Base-by-base conservation (phyloP, 2,797 vertebrate genomes). In the Xiphophorus birchmanni region DNA sequence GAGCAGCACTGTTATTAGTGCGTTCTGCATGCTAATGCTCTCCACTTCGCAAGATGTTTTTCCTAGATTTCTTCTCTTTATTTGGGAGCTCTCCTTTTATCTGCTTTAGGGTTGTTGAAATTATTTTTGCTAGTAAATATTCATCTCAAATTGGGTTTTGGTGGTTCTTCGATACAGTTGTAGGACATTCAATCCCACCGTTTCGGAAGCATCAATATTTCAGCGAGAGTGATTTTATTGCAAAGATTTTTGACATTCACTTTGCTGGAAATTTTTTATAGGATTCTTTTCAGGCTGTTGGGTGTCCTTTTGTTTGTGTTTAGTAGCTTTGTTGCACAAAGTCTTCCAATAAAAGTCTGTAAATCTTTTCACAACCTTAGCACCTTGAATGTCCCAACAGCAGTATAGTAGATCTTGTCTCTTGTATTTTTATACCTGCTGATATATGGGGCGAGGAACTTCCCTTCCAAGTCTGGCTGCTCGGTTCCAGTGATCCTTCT, bases 401-500 rank as follows among this genome's bases (percentile, higher is more conserved):
- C 84, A 91, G 86, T 91, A 84, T 84, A 89, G 85, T 80, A 75
- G 88, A 86, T 85, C 80, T 90, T 88, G 87, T 90, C 83, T 93
- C 83, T 91, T 93, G 87, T 94, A 91, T 95, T 92, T 93, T 89
- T 93, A 91, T 87, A 90, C 90, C 90, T 13, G 76, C 90, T 92
- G 92, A 90, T 93, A 95, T 94, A 96, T 95, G 95, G 94, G 94
- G 86, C 94, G 92, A 86, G 94, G 95, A 96, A 92, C 93, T 94
- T 95, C 93, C 93, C 94, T 88, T 91, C 91, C 87, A 95, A 94
- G 94, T 91, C 94, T 92, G 94, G 93, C 94, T 95, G 95, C 93
- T 89, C 77, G 87, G 94, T 94, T 93, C 93, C 94, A 86, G 94
- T 94, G 92, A 95, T 92, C 91, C 93, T 95, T 92, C 95, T 95